Conservation (phyloP, 53 echinoderm and acorn worm genomes). For the Apostichopus leukothele region DNA sequence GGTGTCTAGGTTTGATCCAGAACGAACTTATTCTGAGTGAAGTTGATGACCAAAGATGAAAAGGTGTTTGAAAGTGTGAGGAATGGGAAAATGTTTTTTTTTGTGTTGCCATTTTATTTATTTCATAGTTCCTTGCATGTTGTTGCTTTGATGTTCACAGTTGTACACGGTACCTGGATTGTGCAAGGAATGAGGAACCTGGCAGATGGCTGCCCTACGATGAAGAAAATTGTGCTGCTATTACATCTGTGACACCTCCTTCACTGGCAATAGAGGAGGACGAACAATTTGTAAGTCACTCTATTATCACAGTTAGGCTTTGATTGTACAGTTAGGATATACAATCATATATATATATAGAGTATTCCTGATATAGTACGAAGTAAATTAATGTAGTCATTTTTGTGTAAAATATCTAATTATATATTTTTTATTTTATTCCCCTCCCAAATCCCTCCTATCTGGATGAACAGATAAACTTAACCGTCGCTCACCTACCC, state of each 20-base stretch:
- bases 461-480: constrained; percentile 49
- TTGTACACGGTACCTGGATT: constrained; percentile 66
- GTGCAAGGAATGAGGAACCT: constrained; percentile 46
- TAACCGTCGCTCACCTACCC: constrained; percentile 75
- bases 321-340: neutral
- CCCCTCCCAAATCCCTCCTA: neutral
- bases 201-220: constrained; percentile 71
- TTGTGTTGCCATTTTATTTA: no score
- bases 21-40: no score
- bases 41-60: no score
- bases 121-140: no score
- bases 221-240: constrained; percentile 62
- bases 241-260: constrained; percentile 31
- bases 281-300: neutral
- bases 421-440: no score
- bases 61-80: no score
- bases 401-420: no score
- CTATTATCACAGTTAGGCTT: no score
- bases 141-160: constrained; percentile 17
- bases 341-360: neutral
- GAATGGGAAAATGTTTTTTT: no score
- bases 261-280: neutral
- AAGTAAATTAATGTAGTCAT: no score
- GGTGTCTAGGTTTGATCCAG: no score
- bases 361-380: no score